Base-by-base conservation (phyloP, 2,113 vertebrate species). In the Nannospalax galili region DNA sequence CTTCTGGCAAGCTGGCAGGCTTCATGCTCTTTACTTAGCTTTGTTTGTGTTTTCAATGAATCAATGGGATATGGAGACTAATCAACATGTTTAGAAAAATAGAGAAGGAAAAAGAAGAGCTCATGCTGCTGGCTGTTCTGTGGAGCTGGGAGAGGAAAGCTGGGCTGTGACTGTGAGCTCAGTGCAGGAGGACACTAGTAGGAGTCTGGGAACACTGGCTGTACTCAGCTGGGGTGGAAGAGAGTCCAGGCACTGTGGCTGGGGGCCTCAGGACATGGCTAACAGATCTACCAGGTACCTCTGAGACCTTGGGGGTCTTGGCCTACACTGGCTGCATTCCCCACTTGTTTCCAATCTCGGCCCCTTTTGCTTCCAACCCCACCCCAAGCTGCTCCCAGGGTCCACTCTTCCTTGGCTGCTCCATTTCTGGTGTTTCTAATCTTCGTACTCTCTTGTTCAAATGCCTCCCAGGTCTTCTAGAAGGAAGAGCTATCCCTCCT, bases 21-120 rank as follows among this genome's bases (percentile, higher is more conserved):
- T 94, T n/a, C 35, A 22, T 10, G 60, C 64, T 94, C 93, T 91
- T 42, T 92, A 65, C 82, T 96, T 90, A 70, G 96, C 97, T 97
- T 93, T 97, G 94, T 96, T 89, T 97, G 92, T 96, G 96, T 96
- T 96, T 91, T 93, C 97, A 3, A 11, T 84, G 96, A 97, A 93
- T 88, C 93, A 86, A 20, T 84, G 88, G 86, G 37, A 58, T 75
- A 84, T 7, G 80, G 93, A 96, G 96, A 95, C 93, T 90, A 97
- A 88, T 96, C 96, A 96, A 89, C 0, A 12, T 89, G 95, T 97
- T 97, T 96, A 94, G 96, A 93, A 88, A 96, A 97, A 93, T 84
- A 96, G 88, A 94, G 81, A 75, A 94, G 91, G 48, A 73, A 73
- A 86, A 81, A 75, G 80, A 88, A 67, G 8, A 10, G 75, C 77